Evolutionary conservation across 2,113 vertebrate species (phyloP).

Genomic region (Colistium nudipinnis): DNA sequence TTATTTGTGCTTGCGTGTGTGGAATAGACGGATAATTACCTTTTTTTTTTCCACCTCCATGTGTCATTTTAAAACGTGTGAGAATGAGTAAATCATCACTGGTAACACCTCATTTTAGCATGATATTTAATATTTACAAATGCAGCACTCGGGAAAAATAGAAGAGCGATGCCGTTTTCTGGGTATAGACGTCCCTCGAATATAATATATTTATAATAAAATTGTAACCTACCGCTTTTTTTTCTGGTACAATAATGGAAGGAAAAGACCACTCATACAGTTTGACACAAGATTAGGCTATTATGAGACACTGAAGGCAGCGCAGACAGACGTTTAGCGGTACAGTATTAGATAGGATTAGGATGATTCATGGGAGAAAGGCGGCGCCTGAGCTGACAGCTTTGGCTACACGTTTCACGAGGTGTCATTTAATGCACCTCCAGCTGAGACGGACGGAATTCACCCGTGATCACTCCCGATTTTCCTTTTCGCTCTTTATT

Average conservation of each 20-base stretch:
- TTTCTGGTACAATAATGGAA: conserved; percentile 21
- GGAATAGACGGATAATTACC: not conserved
- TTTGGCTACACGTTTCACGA: conserved; percentile 65
- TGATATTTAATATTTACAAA: not conserved
- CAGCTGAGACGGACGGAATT: conserved; percentile 61
- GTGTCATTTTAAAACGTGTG: not conserved
- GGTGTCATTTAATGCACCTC: conserved; percentile 69
- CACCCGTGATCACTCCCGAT: conserved; percentile 44
- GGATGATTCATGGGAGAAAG: conserved; percentile 61
- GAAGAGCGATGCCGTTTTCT: no score
- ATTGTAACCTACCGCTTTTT: conserved; percentile 34
- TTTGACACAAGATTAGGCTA: conserved; percentile 58
- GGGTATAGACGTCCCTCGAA: no score
- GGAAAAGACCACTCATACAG: conserved; percentile 37
- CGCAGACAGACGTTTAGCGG: conserved; percentile 61
- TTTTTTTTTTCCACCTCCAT: not conserved
- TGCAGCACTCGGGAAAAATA: not conserved
- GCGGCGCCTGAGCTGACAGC: conserved; percentile 60
- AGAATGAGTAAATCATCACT: not conserved
- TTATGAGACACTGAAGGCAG: conserved; percentile 42
- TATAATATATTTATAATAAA: conserved; percentile 29
- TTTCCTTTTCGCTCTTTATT: conserved; percentile 54
- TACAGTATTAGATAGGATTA: conserved; percentile 71
- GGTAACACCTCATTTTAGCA: not conserved
- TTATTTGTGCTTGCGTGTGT: conserved; percentile 1